phyloP scores from a whole-genome alignment of 2,888 invertebrate species.

The Oegoconia quadripuncta region DNA sequence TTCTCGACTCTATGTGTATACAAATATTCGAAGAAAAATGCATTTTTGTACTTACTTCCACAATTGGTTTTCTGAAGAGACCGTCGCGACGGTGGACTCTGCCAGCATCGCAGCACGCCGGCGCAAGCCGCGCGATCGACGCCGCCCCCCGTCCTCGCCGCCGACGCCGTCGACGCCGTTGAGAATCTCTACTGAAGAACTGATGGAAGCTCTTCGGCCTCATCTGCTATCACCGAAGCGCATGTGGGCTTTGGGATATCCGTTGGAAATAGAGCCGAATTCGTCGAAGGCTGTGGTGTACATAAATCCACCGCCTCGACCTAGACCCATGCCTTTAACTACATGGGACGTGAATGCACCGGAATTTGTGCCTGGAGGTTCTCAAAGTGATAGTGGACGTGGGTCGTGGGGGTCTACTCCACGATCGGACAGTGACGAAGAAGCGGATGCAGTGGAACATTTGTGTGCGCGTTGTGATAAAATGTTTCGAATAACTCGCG shows the following conservation, averaged over 20 bases:
- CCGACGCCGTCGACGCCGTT: constrained; percentile 69
- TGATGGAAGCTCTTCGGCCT: constrained; percentile 78
- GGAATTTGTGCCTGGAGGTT: constrained; percentile 81
- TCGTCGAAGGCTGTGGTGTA: constrained; percentile 82
- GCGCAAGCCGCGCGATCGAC: constrained; percentile 59
- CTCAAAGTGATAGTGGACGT: constrained; percentile 75
- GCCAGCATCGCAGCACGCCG: constrained; percentile 64
- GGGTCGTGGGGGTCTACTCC: constrained; percentile 77
- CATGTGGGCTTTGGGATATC: constrained; percentile 84
- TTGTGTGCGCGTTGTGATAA: constrained; percentile 86
- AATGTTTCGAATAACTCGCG: constrained; percentile 83
- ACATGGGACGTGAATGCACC: constrained; percentile 83
- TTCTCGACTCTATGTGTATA: constrained; percentile 76
- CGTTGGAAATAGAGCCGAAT: constrained; percentile 80
- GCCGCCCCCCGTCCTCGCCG: constrained; percentile 65
- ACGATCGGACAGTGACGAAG: constrained; percentile 77
- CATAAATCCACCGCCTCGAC: constrained; percentile 75
- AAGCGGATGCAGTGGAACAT: constrained; percentile 78
- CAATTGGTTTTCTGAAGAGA: constrained; percentile 75
- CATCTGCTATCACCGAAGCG: constrained; percentile 82
- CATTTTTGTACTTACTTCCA: constrained; percentile 69
- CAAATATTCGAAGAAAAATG: constrained; percentile 64
- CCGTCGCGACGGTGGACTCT: constrained; percentile 63
- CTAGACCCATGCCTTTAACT: constrained; percentile 51
- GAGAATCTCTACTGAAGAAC: constrained; percentile 76